Percentiles rank a stretch among this genome's conserved stretches.
These are phyloP conservation scores for Agapornis canus DNA, from an alignment of 2,797 vertebrate species.

Conservation along the genomic window DNA sequence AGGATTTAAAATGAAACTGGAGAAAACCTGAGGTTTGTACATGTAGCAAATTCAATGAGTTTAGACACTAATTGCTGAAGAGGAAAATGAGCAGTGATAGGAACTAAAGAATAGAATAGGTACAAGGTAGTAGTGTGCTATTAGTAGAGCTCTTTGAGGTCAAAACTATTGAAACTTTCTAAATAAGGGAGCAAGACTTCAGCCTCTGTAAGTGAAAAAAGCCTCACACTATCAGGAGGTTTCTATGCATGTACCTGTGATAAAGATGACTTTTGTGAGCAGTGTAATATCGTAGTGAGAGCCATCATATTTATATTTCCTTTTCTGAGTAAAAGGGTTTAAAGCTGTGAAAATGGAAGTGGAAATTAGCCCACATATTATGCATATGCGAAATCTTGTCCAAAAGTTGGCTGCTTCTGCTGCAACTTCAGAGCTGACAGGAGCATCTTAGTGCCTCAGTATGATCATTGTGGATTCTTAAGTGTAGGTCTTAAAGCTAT, in stretches of 20 bases:
- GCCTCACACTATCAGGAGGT: not conserved
- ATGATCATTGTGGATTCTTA: not conserved
- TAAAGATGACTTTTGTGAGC: not conserved
- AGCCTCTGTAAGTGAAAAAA: not conserved
- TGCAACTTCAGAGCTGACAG: not conserved
- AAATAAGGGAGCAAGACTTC: not conserved
- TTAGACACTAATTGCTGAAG: not conserved
- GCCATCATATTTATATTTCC: fast-evolving
- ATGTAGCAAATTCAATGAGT: not conserved
- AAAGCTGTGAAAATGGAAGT: not conserved
- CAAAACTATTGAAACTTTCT: not conserved
- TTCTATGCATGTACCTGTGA: not conserved
- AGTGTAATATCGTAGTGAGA: not conserved
- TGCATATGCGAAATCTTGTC: not conserved
- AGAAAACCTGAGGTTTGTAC: not conserved
- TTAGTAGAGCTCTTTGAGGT: not conserved
- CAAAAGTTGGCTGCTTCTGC: not conserved
- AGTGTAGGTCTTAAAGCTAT: not conserved
- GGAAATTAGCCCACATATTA: not conserved
- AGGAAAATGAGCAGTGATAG: not conserved
- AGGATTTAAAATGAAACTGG: not conserved
- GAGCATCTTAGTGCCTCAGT: not conserved
- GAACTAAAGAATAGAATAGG: not conserved
- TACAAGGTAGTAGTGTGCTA: not conserved
- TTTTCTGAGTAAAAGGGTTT: not conserved